Evolutionary conservation across 2,113 vertebrate species (phyloP).

Genomic region (Stegastes partitus): DNA sequence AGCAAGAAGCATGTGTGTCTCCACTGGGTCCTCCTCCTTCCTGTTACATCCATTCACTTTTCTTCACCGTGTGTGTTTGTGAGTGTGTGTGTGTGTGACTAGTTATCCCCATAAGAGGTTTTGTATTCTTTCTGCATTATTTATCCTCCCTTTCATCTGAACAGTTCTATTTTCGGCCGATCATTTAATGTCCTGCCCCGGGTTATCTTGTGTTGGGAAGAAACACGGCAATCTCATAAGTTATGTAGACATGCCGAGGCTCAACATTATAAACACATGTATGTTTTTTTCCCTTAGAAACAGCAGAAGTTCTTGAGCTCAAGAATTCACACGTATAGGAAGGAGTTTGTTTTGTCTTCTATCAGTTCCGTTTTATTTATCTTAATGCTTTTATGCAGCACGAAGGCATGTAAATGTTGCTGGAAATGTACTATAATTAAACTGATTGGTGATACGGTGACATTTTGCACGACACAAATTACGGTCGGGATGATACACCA

Average conservation of each 20-base stretch:
- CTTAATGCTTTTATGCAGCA: constrained; percentile 15
- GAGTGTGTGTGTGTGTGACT: constrained; percentile 57
- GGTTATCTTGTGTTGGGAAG: constrained; percentile 62
- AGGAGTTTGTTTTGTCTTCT: constrained; percentile 32
- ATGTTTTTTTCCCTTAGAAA: constrained; percentile 24
- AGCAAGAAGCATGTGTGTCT: constrained; percentile 76
- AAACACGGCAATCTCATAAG: constrained; percentile 49
- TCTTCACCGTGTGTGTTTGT: constrained; percentile 62
- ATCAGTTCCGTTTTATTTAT: constrained; percentile 24
- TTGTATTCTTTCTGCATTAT: constrained; percentile 82
- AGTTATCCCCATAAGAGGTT: constrained; percentile 77
- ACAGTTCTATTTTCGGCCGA: constrained; percentile 77
- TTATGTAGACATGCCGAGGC: constrained; percentile 50
- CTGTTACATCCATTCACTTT: constrained; percentile 81
- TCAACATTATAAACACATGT: constrained; percentile 57
- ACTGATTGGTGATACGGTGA: constrained; percentile 54
- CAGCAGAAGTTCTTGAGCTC: constrained; percentile 40
- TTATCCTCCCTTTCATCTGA: constrained; percentile 78
- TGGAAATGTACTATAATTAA: constrained; percentile 48
- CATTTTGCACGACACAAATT: constrained; percentile 58
- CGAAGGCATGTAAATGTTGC: constrained; percentile 27
- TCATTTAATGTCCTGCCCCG: constrained; percentile 69
- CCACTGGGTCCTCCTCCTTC: constrained; percentile 79
- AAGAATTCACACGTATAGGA: constrained; percentile 34
- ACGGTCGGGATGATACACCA: constrained; percentile 25